Percentiles rank a stretch among this genome's conserved stretches.
Conservation (phyloP, 2,797 vertebrate species). For the Enteromius unitaeniatus region DNA sequence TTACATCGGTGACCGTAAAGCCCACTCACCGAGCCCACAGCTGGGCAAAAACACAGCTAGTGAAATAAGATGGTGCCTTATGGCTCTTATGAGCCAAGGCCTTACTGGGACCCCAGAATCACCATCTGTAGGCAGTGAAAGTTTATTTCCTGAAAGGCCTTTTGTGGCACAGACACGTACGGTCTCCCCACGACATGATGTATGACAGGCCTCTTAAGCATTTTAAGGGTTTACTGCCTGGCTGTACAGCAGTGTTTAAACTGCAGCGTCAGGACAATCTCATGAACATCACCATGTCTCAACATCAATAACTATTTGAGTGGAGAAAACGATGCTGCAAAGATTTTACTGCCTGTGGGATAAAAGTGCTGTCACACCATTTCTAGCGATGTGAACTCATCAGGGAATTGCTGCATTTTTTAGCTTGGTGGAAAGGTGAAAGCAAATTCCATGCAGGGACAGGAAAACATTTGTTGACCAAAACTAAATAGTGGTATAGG, state of each 20-base stretch:
- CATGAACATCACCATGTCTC: conserved; percentile 57
- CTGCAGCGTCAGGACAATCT: conserved; percentile 68
- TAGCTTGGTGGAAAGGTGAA: background rate
- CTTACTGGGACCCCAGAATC: conserved; percentile 62
- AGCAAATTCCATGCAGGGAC: conserved; percentile 1
- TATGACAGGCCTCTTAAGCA: conserved; percentile 56
- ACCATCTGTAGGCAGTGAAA: conserved; percentile 71
- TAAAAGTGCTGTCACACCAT: conserved; percentile 59
- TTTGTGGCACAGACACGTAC: conserved; percentile 37
- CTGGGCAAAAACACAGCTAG: conserved; percentile 48
- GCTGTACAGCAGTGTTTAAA: conserved; percentile 62
- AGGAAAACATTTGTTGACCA: conserved; percentile 8
- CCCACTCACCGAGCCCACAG: conserved; percentile 23
- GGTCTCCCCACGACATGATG: conserved; percentile 63
- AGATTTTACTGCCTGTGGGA: conserved; percentile 53
- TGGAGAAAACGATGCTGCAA: conserved; percentile 49
- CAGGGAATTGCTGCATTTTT: conserved; percentile 39
- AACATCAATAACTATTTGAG: conserved; percentile 56
- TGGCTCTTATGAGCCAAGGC: conserved; percentile 60
- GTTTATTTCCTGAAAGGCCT: conserved; percentile 64
- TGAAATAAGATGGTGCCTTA: conserved; percentile 60
- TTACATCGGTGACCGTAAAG: conserved; percentile 47
- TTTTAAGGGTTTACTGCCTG: conserved; percentile 56
- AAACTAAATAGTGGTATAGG: background rate
- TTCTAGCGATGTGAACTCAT: conserved; percentile 23